These are phyloP conservation scores for Pasiphila rectangulata DNA, from an alignment of 2,888 invertebrate species.

Conservation along the genomic window DNA sequence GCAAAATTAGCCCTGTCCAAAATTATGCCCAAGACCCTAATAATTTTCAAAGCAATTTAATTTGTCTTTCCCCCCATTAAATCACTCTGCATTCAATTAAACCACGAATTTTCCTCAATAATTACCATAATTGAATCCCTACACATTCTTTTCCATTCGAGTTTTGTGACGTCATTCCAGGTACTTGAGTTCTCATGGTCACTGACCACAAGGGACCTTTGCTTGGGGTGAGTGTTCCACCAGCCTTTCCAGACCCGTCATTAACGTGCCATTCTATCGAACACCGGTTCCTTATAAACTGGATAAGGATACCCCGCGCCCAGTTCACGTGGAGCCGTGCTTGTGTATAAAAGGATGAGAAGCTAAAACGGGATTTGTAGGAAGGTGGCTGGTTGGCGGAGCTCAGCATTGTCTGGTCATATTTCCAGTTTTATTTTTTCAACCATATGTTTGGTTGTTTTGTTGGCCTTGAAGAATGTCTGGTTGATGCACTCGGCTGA, in stretches of 20 bases:
- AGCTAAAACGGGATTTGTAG: slow-evolving; percentile 53
- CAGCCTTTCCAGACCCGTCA: slow-evolving; percentile 46
- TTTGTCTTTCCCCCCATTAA: slow-evolving; percentile 17
- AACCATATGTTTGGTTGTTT: slow-evolving; percentile 74
- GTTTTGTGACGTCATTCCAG: slow-evolving; percentile 66
- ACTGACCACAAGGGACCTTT: slow-evolving; percentile 76
- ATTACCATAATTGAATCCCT: slow-evolving; percentile 23
- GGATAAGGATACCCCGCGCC: slow-evolving; percentile 34
- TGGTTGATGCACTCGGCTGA: slow-evolving; percentile 64
- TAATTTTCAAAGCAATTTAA: slow-evolving; percentile 17
- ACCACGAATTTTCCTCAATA: slow-evolving; percentile 21
- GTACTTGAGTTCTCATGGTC: slow-evolving; percentile 72
- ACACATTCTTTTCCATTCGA: slow-evolving; percentile 39
- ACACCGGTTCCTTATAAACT: slow-evolving; percentile 26
- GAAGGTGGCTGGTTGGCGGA: slow-evolving; percentile 47
- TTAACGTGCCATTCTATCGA: slow-evolving; percentile 27
- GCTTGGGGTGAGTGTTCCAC: slow-evolving; percentile 75
- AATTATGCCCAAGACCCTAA: slow-evolving; percentile 16
- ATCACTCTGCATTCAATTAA: slow-evolving; percentile 15
- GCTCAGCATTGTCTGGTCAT: slow-evolving; percentile 53
- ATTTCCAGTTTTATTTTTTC: slow-evolving; percentile 66
- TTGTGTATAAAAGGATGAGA: slow-evolving; percentile 46
- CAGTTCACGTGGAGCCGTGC: slow-evolving; percentile 47
- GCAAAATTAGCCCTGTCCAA: slow-evolving; percentile 8
- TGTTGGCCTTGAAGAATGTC: slow-evolving; percentile 75